Percentiles rank a stretch among this genome's conserved stretches.
Conservation (phyloP, 2,888 invertebrate genomes). For the Gari tellinella region DNA sequence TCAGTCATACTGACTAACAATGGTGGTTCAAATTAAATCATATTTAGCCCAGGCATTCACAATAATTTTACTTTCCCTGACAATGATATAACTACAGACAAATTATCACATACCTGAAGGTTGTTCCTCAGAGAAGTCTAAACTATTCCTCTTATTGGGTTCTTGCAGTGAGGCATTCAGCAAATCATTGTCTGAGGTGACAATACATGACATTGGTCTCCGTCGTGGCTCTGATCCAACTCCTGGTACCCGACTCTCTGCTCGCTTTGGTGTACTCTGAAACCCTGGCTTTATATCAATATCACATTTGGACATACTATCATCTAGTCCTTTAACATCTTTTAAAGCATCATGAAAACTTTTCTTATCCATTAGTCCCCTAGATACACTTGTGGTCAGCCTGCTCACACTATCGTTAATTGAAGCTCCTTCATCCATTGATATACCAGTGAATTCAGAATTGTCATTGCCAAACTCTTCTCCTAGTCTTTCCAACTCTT, state of each 20-base stretch:
- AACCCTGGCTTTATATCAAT: conserved; percentile 39
- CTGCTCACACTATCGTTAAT: conserved; percentile 1
- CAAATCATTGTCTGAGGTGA: conserved; percentile 61
- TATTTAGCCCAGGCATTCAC: too few species aligned
- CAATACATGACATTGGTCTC: conserved; percentile 75
- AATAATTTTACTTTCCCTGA: too few species aligned
- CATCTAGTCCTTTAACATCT: conserved; percentile 33
- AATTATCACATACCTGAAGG: conserved; percentile 65
- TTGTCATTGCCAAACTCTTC: conserved; percentile 62
- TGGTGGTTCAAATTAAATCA: too few species aligned
- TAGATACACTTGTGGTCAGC: background rate
- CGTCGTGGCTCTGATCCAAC: conserved; percentile 59
- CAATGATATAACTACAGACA: too few species aligned
- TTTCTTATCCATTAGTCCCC: conserved; percentile 22
- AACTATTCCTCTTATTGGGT: conserved; percentile 66
- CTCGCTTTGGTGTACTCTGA: conserved; percentile 56
- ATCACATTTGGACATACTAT: conserved; percentile 37
- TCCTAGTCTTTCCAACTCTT: conserved; percentile 79
- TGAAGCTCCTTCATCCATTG: conserved; percentile 45
- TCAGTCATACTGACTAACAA: too few species aligned
- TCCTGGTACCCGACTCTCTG: conserved; percentile 28
- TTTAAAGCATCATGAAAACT: conserved; percentile 22
- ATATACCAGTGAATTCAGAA: conserved; percentile 47
- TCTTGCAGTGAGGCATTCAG: conserved; percentile 57
- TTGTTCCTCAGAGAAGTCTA: conserved; percentile 71